Percentiles rank a stretch among this genome's conserved stretches.
Evolutionary conservation across 2,888 invertebrate genomes (phyloP).

Genomic region (Clusia tigrina): DNA sequence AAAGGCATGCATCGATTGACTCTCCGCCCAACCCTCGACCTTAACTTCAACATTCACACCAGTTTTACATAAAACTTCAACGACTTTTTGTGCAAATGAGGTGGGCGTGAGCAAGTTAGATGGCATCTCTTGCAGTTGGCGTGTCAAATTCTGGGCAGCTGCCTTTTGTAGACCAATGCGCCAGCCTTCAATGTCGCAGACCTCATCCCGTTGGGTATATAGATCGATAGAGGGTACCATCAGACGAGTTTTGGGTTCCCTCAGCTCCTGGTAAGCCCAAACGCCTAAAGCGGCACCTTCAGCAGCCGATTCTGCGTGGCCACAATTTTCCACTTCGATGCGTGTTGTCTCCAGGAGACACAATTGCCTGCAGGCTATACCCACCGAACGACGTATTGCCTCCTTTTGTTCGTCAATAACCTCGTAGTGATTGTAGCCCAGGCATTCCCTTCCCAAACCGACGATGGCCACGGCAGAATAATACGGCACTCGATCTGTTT

Average conservation of each 20-base stretch:
- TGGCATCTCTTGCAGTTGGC: slow-evolving; percentile 81
- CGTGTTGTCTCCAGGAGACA: slow-evolving; percentile 67
- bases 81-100: slow-evolving; percentile 76
- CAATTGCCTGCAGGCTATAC: slow-evolving; percentile 69
- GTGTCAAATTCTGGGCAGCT: slow-evolving; percentile 80
- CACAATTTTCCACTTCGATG: slow-evolving; percentile 77
- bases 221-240: slow-evolving; percentile 62
- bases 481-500: slow-evolving; percentile 62
- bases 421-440: slow-evolving; percentile 73
- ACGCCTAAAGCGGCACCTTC: slow-evolving; percentile 77
- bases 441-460: slow-evolving; percentile 76
- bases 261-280: slow-evolving; percentile 72
- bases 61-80: slow-evolving; percentile 58
- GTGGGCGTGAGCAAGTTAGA: slow-evolving; percentile 83
- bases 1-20: slow-evolving; percentile 81
- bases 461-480: slow-evolving; percentile 76
- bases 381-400: slow-evolving; percentile 75
- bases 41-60: slow-evolving; percentile 61
- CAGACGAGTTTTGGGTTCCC: slow-evolving; percentile 49
- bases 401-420: slow-evolving; percentile 78
- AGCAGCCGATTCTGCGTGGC: slow-evolving; percentile 79
- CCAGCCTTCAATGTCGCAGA: slow-evolving; percentile 77
- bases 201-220: slow-evolving; percentile 69
- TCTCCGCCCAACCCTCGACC: slow-evolving; percentile 75
- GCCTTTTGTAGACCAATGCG: slow-evolving; percentile 76